phyloP scores from a whole-genome alignment of 2,113 vertebrate genomes.

The Stegostoma tigrinum region DNA sequence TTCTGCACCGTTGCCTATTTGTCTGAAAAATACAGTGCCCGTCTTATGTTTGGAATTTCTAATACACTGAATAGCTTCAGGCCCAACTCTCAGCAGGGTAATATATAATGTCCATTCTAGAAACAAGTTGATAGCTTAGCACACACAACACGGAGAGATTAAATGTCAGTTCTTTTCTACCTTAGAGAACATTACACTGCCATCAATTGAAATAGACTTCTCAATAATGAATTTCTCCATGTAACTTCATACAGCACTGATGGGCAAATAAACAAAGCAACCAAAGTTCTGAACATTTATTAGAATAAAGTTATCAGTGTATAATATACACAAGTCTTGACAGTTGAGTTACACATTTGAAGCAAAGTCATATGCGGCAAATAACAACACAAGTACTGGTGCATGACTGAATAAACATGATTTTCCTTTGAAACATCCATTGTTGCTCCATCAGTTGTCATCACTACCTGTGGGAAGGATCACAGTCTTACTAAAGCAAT shows the following conservation, averaged over 20 bases:
- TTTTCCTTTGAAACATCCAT: constrained; percentile 24
- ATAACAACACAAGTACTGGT: not conserved
- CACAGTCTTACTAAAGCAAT: not conserved
- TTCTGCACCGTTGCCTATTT: not conserved
- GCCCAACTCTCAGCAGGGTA: not conserved
- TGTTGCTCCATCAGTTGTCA: constrained; percentile 10
- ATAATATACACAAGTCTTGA: not conserved
- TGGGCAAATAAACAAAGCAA: constrained; percentile 16
- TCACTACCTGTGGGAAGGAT: not conserved
- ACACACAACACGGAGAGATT: constrained; percentile 18
- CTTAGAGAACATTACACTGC: not conserved
- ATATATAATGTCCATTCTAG: constrained; percentile 15
- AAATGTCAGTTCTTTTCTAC: constrained; percentile 22
- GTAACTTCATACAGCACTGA: constrained; percentile 18
- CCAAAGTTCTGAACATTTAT: constrained; percentile 18
- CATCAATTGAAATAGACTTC: constrained; percentile 33
- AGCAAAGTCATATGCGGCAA: constrained; percentile 11
- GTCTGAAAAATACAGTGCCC: not conserved
- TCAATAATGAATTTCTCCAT: constrained; percentile 32
- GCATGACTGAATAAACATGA: constrained; percentile 28
- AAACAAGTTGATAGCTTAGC: constrained; percentile 23
- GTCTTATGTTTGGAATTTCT: not conserved
- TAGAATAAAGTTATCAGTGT: constrained; percentile 26
- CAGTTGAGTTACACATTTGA: constrained; percentile 30
- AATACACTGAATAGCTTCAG: constrained; percentile 12